Conservation (phyloP, 2,888 invertebrate genomes). For the Drosophila bunnanda region DNA sequence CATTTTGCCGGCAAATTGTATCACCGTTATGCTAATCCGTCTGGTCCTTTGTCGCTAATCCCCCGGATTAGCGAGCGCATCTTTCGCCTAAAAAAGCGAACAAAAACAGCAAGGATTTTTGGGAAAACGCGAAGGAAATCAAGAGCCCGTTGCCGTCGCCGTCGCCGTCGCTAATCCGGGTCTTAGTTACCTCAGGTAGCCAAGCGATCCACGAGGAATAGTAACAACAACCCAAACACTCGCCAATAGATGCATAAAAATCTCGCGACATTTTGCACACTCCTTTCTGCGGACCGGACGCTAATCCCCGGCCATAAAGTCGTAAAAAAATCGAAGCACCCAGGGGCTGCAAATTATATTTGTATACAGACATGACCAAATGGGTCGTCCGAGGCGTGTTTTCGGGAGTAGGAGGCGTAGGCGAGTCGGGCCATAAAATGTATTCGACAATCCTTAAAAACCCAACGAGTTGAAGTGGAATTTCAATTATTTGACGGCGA, state of each 20-base stretch:
- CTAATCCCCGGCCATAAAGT: slow-evolving; percentile 73
- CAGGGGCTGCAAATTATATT: slow-evolving; percentile 67
- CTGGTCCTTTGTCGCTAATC: slow-evolving; percentile 61
- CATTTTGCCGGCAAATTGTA: slow-evolving; percentile 66
- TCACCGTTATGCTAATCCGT: slow-evolving; percentile 74
- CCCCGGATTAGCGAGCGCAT: slow-evolving; percentile 63
- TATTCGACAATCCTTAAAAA: slow-evolving; percentile 38
- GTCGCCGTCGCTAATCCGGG: slow-evolving; percentile 69
- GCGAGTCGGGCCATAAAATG: slow-evolving; percentile 48
- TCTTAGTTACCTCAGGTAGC: slow-evolving; percentile 32
- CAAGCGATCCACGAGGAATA: slow-evolving; percentile 7
- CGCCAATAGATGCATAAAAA: slow-evolving; percentile 38
- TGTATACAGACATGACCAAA: slow-evolving; percentile 68
- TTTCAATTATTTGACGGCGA: slow-evolving; percentile 29
- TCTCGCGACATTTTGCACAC: slow-evolving; percentile 61
- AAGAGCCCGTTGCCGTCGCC: slow-evolving; percentile 49
- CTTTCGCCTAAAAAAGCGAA: slow-evolving; percentile 68
- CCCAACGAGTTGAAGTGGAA: slow-evolving; percentile 33
- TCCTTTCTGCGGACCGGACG: slow-evolving; percentile 69
- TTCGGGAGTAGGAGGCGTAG: slow-evolving; percentile 29
- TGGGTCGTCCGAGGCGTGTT: slow-evolving; percentile 25
- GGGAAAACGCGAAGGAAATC: slow-evolving; percentile 65
- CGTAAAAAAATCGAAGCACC: slow-evolving; percentile 61
- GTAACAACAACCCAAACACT: slow-evolving; percentile 33
- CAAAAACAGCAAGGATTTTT: slow-evolving; percentile 60